A percentile compares a stretch with the other conserved stretches of the same genome.
Evolutionary conservation across 2,888 invertebrate species (phyloP).

Genomic region (Arrhopalites spinosus): DNA sequence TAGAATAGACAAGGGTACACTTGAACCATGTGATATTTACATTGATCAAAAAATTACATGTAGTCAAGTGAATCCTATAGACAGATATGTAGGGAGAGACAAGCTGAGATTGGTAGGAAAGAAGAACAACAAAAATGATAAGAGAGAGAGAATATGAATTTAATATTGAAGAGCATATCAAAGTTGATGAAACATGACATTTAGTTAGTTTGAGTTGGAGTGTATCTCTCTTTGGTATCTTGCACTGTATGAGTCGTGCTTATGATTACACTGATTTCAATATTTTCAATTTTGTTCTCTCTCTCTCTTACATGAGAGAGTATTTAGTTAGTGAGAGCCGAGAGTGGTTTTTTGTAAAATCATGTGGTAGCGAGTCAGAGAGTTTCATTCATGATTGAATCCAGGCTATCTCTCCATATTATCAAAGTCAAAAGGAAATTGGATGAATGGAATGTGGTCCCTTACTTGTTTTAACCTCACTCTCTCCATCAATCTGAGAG

Average conservation of each 20-base stretch:
- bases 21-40: no score
- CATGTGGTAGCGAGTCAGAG: conserved; percentile 31
- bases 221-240: conserved; percentile 32
- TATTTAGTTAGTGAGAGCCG: no score
- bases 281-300: conserved; percentile 36
- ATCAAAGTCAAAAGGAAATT: conserved; percentile 37
- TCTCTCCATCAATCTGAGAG: not conserved
- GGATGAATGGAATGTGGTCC: conserved; percentile 34
- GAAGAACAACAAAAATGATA: conserved; percentile 2
- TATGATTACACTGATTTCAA: conserved; percentile 15
- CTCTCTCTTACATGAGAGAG: no score
- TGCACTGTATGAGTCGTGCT: conserved; percentile 38
- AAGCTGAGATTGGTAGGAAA: not conserved
- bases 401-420: conserved; percentile 30
- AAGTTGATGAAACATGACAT: conserved; percentile 32
- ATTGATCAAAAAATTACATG: no score
- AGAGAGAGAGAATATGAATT: not conserved
- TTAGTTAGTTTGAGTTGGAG: conserved; percentile 6
- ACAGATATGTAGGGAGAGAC: not conserved
- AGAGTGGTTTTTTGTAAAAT: conserved; percentile 36
- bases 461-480: conserved; percentile 18
- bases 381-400: conserved; percentile 39
- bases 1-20: no score
- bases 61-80: no score
- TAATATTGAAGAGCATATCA: conserved; percentile 1